Conservation (phyloP, 2,888 invertebrate genomes). For the Gerris lacustris region DNA sequence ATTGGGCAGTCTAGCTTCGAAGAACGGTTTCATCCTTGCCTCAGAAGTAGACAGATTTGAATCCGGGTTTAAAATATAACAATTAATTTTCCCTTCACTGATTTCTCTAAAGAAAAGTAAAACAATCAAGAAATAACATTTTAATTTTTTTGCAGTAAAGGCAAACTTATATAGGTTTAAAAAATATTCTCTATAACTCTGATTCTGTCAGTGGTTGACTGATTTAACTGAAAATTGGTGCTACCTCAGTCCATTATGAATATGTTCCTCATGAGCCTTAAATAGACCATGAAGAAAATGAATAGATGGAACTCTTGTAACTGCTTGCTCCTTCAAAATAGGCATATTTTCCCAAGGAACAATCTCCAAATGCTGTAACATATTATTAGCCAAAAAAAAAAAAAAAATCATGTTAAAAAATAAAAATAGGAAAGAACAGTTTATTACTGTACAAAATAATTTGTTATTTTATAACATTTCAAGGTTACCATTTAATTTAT, state of each 20-base stretch:
- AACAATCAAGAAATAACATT: too few relatives aligned
- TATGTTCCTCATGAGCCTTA: slow-evolving; percentile 45
- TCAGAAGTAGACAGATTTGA: slow-evolving; percentile 52
- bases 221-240: too few relatives aligned
- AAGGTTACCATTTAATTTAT: too few relatives aligned
- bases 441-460: too few relatives aligned
- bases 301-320: slow-evolving; percentile 61
- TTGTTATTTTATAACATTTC: too few relatives aligned
- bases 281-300: slow-evolving; percentile 52
- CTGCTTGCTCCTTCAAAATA: slow-evolving; percentile 51
- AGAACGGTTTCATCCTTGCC: slow-evolving; percentile 46
- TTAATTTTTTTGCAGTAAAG: too few relatives aligned
- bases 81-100: slow-evolving; percentile 34
- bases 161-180: too few relatives aligned
- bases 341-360: slow-evolving; percentile 70
- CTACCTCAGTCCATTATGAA: slow-evolving; percentile 47
- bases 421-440: too few relatives aligned
- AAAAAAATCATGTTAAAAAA: too few relatives aligned
- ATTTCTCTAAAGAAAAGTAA: slow-evolving; percentile 22
- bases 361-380: slow-evolving; percentile 52
- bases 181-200: too few relatives aligned
- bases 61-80: slow-evolving; percentile 59
- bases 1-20: slow-evolving; percentile 44
- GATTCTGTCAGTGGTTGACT: too few relatives aligned
- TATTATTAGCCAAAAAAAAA: not conserved